Evolutionary conservation across 1,140 invertebrate species (phyloP).

Genomic region (Campodea augens): DNA sequence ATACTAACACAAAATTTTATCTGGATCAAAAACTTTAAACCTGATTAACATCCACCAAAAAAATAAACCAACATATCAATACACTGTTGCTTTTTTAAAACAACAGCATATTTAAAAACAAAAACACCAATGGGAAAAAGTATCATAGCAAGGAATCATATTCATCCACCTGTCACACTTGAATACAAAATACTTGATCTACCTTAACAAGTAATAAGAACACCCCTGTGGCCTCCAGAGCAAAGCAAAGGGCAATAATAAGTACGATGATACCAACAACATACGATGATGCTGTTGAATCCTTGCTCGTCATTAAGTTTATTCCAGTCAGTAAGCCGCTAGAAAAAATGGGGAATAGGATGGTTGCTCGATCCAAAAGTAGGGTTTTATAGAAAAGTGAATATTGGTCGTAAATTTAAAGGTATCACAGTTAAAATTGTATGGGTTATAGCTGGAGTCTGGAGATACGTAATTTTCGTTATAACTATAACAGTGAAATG

Average conservation of each 20-base stretch:
- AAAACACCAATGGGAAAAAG: background rate
- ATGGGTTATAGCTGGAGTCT: too few species aligned
- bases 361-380: too few species aligned
- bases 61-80: background rate
- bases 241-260: slow-evolving; percentile 50
- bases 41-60: background rate
- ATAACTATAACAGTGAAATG: too few species aligned
- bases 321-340: too few species aligned
- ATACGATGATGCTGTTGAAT: slow-evolving; percentile 27
- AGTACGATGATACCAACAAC: slow-evolving; percentile 51
- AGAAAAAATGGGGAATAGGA: too few species aligned
- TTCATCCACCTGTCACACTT: background rate
- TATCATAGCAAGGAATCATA: slow-evolving; percentile 1
- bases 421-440: too few species aligned
- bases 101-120: background rate
- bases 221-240: slow-evolving; percentile 47
- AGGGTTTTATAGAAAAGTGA: too few species aligned
- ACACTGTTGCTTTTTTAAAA: background rate
- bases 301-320: too few species aligned
- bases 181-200: slow-evolving; percentile 16
- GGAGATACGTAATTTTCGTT: too few species aligned
- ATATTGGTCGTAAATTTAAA: too few species aligned
- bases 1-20: background rate
- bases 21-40: background rate
- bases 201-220: slow-evolving; percentile 71